Base-by-base conservation (phyloP, 2,113 vertebrate species). In the Pteropus alecto region DNA sequence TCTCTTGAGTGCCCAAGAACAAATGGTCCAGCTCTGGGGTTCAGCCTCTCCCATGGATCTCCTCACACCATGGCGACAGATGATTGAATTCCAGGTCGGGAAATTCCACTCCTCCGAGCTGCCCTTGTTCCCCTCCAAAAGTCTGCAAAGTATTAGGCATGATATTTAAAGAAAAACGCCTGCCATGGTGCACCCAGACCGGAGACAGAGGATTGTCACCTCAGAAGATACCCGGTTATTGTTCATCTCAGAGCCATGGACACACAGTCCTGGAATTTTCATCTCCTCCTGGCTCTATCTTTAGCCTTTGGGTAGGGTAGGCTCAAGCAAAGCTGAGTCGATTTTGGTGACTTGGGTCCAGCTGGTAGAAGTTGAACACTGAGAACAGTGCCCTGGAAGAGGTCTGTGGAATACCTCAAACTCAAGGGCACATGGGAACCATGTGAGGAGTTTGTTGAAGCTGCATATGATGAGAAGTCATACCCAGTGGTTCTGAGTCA, bases 151-250 rank as follows among this genome's bases (percentile, higher is more conserved):
- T 79, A 91, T 33, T 74, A 92, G 73, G 65, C 63, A n/a, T 70
- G 94, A 68, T 88, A 89, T 96, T 93, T 91, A 97, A 87, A 82
- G 73, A 78, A 90, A 97, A 89, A 87, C 7, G 9, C 85, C 54
- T 67, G 43, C 28, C 60, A 15, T 74, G 82, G 48, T 74, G 86
- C 90, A 85, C 78, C 51, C 85, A 84, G 78, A 96, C 71, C 0
- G 14, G 95, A 97, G 96, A 91, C 93, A 43, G 93, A 82, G 89
- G 93, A 87, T 56, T 96, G 91, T 94, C 95, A 96, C 93, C 87
- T 97, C 77, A 33, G 51, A 86, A 86, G 93, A 95, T 56, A 78
- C 30, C n/a, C 81, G 28, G 43, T 83, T 82, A 74, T 84, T 84
- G 93, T 95, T 93, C 74, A 78, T 83, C 79, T 67, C 1, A 24